Evolutionary conservation across 2,888 invertebrate genomes (phyloP), one percentile per base, ranked within the genome.

Genomic region (Carterocephalus palaemon): DNA sequence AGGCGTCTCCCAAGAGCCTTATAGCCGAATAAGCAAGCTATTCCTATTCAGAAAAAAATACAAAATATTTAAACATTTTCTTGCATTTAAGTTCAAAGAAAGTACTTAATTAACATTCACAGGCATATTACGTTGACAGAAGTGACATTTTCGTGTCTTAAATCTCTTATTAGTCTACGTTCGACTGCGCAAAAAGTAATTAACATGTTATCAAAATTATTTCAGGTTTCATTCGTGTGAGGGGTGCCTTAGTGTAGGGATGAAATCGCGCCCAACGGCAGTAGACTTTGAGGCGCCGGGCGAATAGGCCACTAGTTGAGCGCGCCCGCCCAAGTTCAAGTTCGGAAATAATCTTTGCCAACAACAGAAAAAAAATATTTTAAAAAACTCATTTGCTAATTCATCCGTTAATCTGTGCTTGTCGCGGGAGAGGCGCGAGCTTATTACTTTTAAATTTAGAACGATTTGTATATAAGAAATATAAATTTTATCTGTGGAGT

Each of bases 231-330:
- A 16, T 34, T 28, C 42, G 34, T 34, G 34, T 22, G 34, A 1
- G 20, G 34, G 28, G 15, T 28, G 34, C 34, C 28, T 34, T 9
- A 42, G 26, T 8, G 13, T 28, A 28, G 42, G 34, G 42, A 28
- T 22, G 15, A 20, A 13, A 22, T 26, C 15, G 34, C 26, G 22
- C 28, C 24, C 28, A 45, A 32, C 54, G 59, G 52, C 59, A 59
- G 59, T 59, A 59, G 59, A 59, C 59, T 51, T 29, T 49, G 47
- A 52, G 59, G 56, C 59, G 59, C 54, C 59, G 57, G 34, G 23
- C 41, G 46, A 51, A 59, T 46, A 53, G 53, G 52, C 59, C 59
- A 59, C 56, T 48, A 56, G 57, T 59, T 59, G 56, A 54, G 50
- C 49, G 45, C 48, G 22, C 40, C 47, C 32, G 20, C 24, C 46